phyloP scores from a whole-genome alignment of 1,140 invertebrate species.

The Macrocentrus cingulum region DNA sequence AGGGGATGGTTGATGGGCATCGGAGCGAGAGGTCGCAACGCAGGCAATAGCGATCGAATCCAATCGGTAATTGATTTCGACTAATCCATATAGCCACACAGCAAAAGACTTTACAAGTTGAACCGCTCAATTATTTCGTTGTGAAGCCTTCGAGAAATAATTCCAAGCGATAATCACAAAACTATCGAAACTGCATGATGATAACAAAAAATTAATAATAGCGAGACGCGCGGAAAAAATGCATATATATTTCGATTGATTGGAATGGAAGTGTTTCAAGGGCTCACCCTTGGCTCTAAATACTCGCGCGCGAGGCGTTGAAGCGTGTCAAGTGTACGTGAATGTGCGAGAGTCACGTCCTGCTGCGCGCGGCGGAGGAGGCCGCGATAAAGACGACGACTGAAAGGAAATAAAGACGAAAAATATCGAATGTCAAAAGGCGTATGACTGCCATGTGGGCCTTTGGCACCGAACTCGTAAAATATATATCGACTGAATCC shows the following conservation, averaged over 20 bases:
- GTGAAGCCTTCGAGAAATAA: too few species aligned
- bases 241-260: conserved; percentile 30
- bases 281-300: background rate
- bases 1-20: background rate
- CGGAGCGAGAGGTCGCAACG: background rate
- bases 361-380: conserved; percentile 10
- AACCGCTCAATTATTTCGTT: too few species aligned
- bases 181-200: too few species aligned
- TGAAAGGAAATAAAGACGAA: conserved; percentile 7
- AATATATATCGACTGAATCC: too few species aligned
- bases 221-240: conserved; percentile 27
- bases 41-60: conserved; percentile 25
- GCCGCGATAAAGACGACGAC: background rate
- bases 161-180: too few species aligned
- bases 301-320: conserved; percentile 16
- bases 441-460: conserved; percentile 21
- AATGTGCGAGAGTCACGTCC: conserved; percentile 10
- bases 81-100: conserved; percentile 8
- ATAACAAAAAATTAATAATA: conserved; percentile 21
- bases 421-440: conserved; percentile 29
- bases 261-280: conserved; percentile 27
- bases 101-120: background rate
- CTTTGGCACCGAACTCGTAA: too few species aligned
- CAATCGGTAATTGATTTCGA: conserved; percentile 29
- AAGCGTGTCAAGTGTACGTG: conserved; percentile 1